Base-by-base conservation (phyloP, 1,140 invertebrate species). In the Probaryconus sp. region DNA sequence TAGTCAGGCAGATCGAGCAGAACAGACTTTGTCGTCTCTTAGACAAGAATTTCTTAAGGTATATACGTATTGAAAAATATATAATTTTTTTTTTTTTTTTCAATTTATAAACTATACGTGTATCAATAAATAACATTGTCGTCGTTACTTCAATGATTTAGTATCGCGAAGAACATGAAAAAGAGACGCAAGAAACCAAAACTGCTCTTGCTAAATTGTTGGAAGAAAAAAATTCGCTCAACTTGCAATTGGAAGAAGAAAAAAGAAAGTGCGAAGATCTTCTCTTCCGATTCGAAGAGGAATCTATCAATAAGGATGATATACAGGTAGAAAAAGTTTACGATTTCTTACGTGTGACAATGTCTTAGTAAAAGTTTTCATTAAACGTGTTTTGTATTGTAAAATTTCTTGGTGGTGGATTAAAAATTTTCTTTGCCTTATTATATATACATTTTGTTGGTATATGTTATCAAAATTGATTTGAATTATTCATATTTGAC, bases 261-360 rank as follows among this genome's bases (percentile, higher is more conserved):
- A 92, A 90, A 79, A 92, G 94, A 79, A 96, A 95, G 86, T 91
- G 94, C 6, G 97, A 99, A 89, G 97, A 98, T 85, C 88, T 98
- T 37, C 91, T 96, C 80, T 98, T 98, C 82, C 91, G 94, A 28
- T 92, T 96, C 64, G 96, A 98, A 88, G 97, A 98, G 85, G 95
- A 96, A 77, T 93, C 90, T 18, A 91, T 96, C 73, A 89, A 89
- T 78, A 94, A 93, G 86, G 91, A 91, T 77, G 94, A 95, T 80
- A 89, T 95, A 82, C 93, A 96, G 91, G 94, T 96, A 90, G 70
- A 85, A 48, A 80, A 76, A 28, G 17, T 24, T 10, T 37, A 55
- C 21, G 10, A 37, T 60, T 60, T 28, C 5, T 14, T 38, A 24
- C 14, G 17, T 38, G 31, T 31, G 1, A 24, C 5, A 43, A 43